Evolutionary conservation across 2,113 vertebrate genomes (phyloP).

Genomic region (Empidonax traillii): DNA sequence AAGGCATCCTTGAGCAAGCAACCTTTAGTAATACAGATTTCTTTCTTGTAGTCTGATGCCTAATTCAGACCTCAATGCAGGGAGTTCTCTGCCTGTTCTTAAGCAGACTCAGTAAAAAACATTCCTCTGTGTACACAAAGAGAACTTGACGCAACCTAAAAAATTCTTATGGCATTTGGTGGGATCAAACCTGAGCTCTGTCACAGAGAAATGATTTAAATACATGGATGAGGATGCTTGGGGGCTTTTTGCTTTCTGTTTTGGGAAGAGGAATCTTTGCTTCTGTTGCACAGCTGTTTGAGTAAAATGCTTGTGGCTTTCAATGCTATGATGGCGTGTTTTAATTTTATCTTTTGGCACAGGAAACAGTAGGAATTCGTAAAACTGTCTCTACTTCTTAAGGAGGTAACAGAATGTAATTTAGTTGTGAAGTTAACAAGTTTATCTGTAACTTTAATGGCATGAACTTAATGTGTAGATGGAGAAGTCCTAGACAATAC

Average conservation of each 20-base stretch:
- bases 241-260: background rate
- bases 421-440: background rate
- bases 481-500: background rate
- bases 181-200: background rate
- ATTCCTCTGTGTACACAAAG: background rate
- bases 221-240: accelerated
- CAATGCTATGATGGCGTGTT: background rate
- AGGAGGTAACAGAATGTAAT: background rate
- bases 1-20: background rate
- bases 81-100: background rate
- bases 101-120: background rate
- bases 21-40: background rate
- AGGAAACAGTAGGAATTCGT: background rate
- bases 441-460: background rate
- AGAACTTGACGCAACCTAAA: background rate
- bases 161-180: background rate
- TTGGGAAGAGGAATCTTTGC: background rate
- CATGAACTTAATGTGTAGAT: background rate
- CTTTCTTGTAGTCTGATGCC: background rate
- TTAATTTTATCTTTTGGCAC: background rate
- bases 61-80: background rate
- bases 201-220: background rate
- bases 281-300: background rate
- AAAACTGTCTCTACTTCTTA: background rate
- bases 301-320: background rate